Evolutionary conservation across 1,140 invertebrate species (phyloP).

Genomic region (Lethocerus indicus): DNA sequence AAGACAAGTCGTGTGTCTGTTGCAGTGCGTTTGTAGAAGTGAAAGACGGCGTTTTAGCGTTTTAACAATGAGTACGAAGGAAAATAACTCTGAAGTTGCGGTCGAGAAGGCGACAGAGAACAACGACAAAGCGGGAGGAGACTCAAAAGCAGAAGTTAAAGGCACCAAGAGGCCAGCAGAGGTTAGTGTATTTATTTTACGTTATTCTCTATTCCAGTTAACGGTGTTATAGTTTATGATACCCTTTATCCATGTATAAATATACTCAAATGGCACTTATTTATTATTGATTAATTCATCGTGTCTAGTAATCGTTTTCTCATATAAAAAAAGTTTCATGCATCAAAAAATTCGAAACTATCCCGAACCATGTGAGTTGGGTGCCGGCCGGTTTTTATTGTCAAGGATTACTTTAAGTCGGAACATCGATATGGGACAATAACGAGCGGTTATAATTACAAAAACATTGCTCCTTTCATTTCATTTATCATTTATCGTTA

Average conservation of each 20-base stretch:
- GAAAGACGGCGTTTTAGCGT: constrained; percentile 27
- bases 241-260: too few species aligned
- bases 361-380: neutral
- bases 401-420: too few species aligned
- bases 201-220: constrained; percentile 5
- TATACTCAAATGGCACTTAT: neutral
- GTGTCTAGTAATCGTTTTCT: neutral
- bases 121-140: constrained; percentile 47
- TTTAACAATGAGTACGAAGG: constrained; percentile 64
- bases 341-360: neutral
- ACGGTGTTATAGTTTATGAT: neutral
- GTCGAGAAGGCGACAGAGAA: constrained; percentile 56
- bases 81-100: constrained; percentile 63
- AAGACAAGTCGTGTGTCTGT: constrained; percentile 27
- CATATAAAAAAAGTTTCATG: neutral
- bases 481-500: neutral
- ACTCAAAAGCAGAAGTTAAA: constrained; percentile 65
- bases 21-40: constrained; percentile 24
- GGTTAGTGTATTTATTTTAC: constrained; percentile 36
- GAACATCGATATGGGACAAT: too few species aligned
- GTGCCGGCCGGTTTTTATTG: too few species aligned
- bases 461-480: too few species aligned
- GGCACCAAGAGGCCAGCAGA: constrained; percentile 73
- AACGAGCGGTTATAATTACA: too few species aligned
- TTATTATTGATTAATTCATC: neutral